phyloP scores from a whole-genome alignment of 2,797 vertebrate genomes.

The Euthynnus affinis region DNA sequence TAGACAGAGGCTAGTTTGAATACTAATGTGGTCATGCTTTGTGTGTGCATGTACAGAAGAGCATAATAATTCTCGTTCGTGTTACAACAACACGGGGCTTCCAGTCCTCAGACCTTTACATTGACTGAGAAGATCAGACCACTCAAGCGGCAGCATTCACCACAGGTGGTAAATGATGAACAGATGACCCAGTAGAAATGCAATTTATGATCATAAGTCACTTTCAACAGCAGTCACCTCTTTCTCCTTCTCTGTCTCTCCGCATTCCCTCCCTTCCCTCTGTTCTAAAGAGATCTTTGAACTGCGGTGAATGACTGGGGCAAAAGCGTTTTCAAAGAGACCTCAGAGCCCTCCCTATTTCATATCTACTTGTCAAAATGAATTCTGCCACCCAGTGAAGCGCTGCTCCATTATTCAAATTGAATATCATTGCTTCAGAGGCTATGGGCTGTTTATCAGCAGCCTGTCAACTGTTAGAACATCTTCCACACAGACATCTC shows the following conservation, averaged over 20 bases:
- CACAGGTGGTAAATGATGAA: constrained; percentile 63
- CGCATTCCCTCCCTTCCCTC: constrained; percentile 9
- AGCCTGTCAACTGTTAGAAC: constrained; percentile 64
- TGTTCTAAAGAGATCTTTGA: constrained; percentile 59
- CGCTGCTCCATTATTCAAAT: constrained; percentile 79
- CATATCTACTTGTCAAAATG: constrained; percentile 73
- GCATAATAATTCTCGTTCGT: constrained; percentile 30
- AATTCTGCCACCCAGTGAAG: constrained; percentile 62
- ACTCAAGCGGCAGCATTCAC: constrained; percentile 20
- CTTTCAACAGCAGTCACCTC: constrained; percentile 42
- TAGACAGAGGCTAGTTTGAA: constrained; percentile 59
- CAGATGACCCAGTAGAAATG: constrained; percentile 54
- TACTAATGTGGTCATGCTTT: constrained; percentile 56
- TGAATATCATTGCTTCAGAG: constrained; percentile 72
- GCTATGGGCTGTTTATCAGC: constrained; percentile 72
- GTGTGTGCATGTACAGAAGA: constrained; percentile 33
- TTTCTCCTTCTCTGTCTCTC: constrained; percentile 28
- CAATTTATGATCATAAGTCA: constrained; percentile 59
- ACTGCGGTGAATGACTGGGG: constrained; percentile 41
- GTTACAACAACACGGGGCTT: constrained; percentile 15
- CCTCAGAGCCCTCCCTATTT: constrained; percentile 58
- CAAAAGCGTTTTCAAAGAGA: constrained; percentile 62
- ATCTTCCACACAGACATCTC: constrained; percentile 60
- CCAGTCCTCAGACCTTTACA: constrained; percentile 7
- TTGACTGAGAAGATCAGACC: constrained; percentile 35